Percentiles rank a stretch among this genome's conserved stretches.
Conservation (phyloP, 2,113 vertebrate species). For the Saimiri boliviensis region DNA sequence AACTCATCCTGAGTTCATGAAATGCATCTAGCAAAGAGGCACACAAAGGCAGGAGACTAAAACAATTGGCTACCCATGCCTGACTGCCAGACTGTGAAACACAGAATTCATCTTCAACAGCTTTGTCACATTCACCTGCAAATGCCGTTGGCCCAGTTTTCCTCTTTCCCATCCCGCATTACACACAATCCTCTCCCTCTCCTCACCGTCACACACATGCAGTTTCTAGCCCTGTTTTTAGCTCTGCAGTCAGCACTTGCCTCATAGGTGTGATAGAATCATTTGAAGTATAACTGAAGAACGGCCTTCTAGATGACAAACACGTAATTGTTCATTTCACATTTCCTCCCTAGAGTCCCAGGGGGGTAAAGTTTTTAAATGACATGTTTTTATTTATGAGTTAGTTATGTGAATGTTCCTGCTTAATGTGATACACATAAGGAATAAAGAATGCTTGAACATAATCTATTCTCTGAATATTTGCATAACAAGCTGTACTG, state of each 20-base stretch:
- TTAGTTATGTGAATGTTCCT: background rate
- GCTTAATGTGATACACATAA: background rate
- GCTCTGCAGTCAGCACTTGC: conserved; percentile 16
- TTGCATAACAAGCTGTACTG: background rate
- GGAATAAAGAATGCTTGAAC: background rate
- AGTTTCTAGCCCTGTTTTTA: background rate
- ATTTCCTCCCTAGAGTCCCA: background rate
- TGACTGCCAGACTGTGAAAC: background rate
- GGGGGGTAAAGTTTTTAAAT: background rate
- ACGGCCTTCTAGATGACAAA: background rate
- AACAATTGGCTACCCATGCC: background rate
- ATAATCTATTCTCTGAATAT: background rate
- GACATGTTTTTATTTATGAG: background rate
- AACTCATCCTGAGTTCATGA: background rate
- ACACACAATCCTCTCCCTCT: background rate
- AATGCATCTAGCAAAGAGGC: background rate
- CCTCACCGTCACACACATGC: background rate
- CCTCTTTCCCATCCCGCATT: background rate
- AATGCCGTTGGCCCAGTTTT: background rate
- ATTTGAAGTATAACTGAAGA: background rate
- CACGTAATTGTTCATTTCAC: background rate
- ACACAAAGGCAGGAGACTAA: background rate
- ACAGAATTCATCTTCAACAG: background rate
- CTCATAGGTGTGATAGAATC: conserved; percentile 26
- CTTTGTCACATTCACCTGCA: background rate